These are phyloP conservation scores for Coluber constrictor DNA, from an alignment of 2,797 vertebrate species.

Conservation along the genomic window DNA sequence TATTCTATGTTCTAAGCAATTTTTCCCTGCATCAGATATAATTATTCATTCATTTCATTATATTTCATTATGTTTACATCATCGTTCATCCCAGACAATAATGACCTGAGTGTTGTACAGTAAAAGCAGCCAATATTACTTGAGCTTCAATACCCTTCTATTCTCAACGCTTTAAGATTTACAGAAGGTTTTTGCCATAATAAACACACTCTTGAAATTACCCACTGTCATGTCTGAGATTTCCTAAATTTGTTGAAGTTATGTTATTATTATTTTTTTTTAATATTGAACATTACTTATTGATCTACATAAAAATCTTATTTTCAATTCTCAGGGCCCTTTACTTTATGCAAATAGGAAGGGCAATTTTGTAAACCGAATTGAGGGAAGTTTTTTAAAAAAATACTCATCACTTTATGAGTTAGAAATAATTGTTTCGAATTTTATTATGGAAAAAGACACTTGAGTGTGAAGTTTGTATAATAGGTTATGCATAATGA, in stretches of 20 bases:
- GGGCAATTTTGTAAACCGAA: not conserved
- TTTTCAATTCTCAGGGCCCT: not conserved
- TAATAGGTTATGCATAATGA: constrained; percentile 5
- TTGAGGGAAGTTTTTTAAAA: not conserved
- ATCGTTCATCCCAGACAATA: not conserved
- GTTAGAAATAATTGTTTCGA: constrained; percentile 10
- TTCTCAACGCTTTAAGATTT: not conserved
- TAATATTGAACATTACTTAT: constrained; percentile 5
- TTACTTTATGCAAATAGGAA: not conserved
- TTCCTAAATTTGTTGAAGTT: not conserved
- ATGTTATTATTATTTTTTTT: not conserved
- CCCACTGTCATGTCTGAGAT: not conserved
- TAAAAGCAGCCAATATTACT: not conserved
- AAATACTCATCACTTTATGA: not conserved
- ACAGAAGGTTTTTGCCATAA: not conserved
- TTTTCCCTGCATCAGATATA: not conserved
- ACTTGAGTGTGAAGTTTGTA: not conserved
- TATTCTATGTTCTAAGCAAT: not conserved
- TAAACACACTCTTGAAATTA: not conserved
- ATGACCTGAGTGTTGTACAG: not conserved
- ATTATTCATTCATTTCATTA: not conserved
- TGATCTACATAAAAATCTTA: constrained; percentile 19
- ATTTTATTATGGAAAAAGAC: constrained; percentile 12
- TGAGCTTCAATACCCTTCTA: not conserved
- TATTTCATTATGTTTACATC: not conserved